phyloP scores from a whole-genome alignment of 1,140 invertebrate genomes.

The Caerostris extrusa region DNA sequence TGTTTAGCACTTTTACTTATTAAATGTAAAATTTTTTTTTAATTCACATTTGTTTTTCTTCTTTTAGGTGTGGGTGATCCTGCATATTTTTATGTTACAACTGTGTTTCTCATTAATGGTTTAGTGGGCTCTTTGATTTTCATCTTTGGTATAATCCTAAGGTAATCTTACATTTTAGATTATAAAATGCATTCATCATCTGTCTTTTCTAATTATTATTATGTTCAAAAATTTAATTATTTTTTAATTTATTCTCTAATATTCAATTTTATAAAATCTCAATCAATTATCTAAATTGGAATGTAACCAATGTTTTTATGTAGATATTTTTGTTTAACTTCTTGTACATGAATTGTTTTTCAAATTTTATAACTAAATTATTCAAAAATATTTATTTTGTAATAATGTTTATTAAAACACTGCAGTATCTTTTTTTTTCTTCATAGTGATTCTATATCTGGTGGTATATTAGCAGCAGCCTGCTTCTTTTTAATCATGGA shows the following conservation, averaged over 20 bases:
- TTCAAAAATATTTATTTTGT: neutral
- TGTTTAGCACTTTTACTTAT: too few species aligned
- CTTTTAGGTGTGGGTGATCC: constrained; percentile 86
- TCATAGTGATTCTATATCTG: constrained; percentile 86
- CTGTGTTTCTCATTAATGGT: constrained; percentile 86
- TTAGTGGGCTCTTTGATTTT: constrained; percentile 86
- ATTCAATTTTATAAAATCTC: too few species aligned
- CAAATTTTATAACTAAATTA: neutral
- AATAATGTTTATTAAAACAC: neutral
- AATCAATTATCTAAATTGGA: too few species aligned
- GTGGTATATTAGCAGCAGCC: constrained; percentile 86
- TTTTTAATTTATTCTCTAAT: too few species aligned
- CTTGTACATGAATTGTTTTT: too few species aligned
- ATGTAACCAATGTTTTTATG: too few species aligned
- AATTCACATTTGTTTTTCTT: neutral
- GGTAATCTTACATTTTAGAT: constrained; percentile 78
- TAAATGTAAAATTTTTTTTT: too few species aligned
- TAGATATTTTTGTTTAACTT: too few species aligned
- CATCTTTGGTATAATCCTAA: constrained; percentile 84
- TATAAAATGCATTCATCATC: neutral
- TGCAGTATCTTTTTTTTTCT: neutral
- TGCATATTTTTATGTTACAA: constrained; percentile 88
- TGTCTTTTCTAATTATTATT: neutral
- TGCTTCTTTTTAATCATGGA: constrained; percentile 91
- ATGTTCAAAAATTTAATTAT: too few species aligned